Percentiles rank a stretch among this genome's conserved stretches.
These are phyloP conservation scores for Liopterus haemorrhoidalis DNA, from an alignment of 2,888 invertebrate genomes.

Conservation along the genomic window DNA sequence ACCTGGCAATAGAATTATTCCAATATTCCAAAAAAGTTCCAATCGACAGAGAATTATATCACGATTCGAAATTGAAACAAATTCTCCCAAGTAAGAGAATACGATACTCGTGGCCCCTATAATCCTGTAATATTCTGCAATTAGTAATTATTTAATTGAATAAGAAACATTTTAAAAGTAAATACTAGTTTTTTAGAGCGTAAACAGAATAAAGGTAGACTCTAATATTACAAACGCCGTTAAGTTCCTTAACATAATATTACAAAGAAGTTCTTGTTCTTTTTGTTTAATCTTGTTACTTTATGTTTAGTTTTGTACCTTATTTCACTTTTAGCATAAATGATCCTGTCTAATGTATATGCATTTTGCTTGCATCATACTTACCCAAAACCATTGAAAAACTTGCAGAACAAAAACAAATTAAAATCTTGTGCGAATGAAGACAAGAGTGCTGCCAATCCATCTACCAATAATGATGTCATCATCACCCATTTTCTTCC, in stretches of 20 bases:
- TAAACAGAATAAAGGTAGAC: too few species aligned
- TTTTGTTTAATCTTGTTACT: too few species aligned
- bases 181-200: too few species aligned
- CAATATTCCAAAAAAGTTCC: constrained; percentile 58
- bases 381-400: constrained; percentile 58
- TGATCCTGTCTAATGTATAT: not conserved
- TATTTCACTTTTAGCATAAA: too few species aligned
- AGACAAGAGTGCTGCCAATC: constrained; percentile 53
- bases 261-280: too few species aligned
- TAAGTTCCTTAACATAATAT: too few species aligned
- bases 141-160: too few species aligned
- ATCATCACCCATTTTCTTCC: constrained; percentile 63
- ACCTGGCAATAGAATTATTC: constrained; percentile 56
- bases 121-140: constrained; percentile 48
- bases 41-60: constrained; percentile 54
- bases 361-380: constrained; percentile 25
- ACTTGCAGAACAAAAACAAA: constrained; percentile 57
- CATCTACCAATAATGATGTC: constrained; percentile 55
- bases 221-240: too few species aligned
- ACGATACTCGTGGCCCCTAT: constrained; percentile 57
- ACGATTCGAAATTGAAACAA: constrained; percentile 50
- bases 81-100: constrained; percentile 56
- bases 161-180: too few species aligned
- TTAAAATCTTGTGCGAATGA: constrained; percentile 53
- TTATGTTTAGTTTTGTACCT: too few species aligned